Base-by-base conservation (phyloP, 2,888 invertebrate species). In the Thereva nobilitata region DNA sequence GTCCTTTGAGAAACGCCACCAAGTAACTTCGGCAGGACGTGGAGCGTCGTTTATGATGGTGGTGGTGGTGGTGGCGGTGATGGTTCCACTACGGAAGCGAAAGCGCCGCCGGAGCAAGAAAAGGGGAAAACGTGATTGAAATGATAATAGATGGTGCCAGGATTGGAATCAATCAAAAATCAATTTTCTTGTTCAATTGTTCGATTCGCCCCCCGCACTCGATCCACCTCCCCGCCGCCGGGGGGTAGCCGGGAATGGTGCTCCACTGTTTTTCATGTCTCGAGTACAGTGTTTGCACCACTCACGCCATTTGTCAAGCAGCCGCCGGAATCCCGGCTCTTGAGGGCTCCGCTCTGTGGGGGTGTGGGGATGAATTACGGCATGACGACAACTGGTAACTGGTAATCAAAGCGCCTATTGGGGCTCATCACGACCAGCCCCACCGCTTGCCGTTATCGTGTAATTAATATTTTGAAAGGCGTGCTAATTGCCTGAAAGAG, bases 131-230 rank as follows among this genome's bases (percentile, higher is more conserved):
- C 69, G 69, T 69, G 69, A 69, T 67, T 57, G 64, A 69, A 69
- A 69, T 69, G 65, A 65, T 69, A 67, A 69, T 65, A 61, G 67
- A 69, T 57, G 64, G 64, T 63, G 53, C 61, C 64, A 41, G 64
- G 61, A 64, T 65, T 64, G 59, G 65, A 69, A 69, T 69, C 69
- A 69, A 69, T 69, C 69, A 69, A 69, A 69, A 69, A 67, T 69
- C 69, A 69, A 69, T 69, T 69, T 69, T 67, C 69, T 59, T 64
- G 53, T 53, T 69, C 67, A 67, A 65, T 67, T 69, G 69, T 65
- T 50, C 64, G 45, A 57, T 50, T 38, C 63, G 56, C 50, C 47
- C 61, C 45, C 67, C 64, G 38, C 63, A 44, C 45, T 57, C 38
- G 52, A 45, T 52, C 56, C 35, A 55, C 49, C 45, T 53, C 23